Base-by-base conservation (phyloP, 2,797 vertebrate species). In the Nyctibius grandis region DNA sequence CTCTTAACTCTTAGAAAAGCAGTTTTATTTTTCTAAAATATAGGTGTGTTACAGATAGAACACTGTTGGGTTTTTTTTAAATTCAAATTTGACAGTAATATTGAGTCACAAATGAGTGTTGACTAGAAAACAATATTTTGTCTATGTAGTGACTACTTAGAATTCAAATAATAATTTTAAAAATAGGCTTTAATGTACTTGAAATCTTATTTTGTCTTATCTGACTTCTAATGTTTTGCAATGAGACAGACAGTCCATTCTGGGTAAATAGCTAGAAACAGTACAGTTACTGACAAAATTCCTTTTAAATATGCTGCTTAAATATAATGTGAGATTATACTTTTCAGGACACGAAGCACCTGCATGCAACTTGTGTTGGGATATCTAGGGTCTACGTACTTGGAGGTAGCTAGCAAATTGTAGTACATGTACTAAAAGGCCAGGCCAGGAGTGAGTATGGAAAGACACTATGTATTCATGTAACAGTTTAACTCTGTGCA, bases 1-100 rank as follows among this genome's bases (percentile, higher is more conserved):
- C 23, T 59, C 77, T 56, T 86, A 31, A 78, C 48, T 72, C 40
- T 88, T 63, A 65, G 73, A 63, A 31, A 85, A 40, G 5, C 45
- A 59, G 51, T 80, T 93, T 97, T 91, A 88, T 93, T 95, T 94
- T 95, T 94, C 26, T 85, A 85, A 83, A 21, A 50, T 70, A 50
- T 94, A 53, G 42, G 31, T 72, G 25, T 42, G 76, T 68, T 76
- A 34, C 65, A 36, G 42, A 20, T 60, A 60, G 76, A 84, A 50
- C 29, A 70, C 61, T 73, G 86, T 2, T 61, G 54, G 17, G 23
- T 23, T 47, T 72, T 53, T 90, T 48, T 88, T 79, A 6, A 9
- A 74, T 69, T 88, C n/a, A 38, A n/a, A 56, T 85, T 92, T 18
- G 56, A 73, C 42, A 70, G 63, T 86, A 68, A 33, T 72, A 79